A percentile compares a stretch with the other conserved stretches of the same genome.
Evolutionary conservation across 2,888 invertebrate genomes (phyloP).

Genomic region (Ornithoptera alexandrae): DNA sequence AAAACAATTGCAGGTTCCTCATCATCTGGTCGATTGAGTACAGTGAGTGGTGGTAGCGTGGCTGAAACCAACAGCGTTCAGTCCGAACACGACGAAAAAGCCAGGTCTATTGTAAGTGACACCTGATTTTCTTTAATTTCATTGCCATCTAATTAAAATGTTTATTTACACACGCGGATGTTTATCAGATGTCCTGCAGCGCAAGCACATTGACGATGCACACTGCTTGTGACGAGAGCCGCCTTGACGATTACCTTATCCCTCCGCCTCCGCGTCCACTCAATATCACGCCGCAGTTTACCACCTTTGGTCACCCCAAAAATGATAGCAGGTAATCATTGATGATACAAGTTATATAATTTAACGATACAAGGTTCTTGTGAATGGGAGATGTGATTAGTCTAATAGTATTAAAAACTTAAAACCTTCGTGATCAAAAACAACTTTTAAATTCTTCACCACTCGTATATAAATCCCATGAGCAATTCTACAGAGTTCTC

Average conservation of each 20-base stretch:
- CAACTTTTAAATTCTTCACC: too few species aligned
- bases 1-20: conserved; percentile 81
- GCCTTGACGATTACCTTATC: conserved; percentile 81
- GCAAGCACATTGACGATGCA: conserved; percentile 71
- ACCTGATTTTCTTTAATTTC: conserved; percentile 3
- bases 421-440: too few species aligned
- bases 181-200: conserved; percentile 53
- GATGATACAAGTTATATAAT: not conserved
- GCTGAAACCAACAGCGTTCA: conserved; percentile 91
- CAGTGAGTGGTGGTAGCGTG: conserved; percentile 88
- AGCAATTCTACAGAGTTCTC: too few species aligned
- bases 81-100: conserved; percentile 89
- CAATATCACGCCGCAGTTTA: conserved; percentile 67
- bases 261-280: conserved; percentile 82
- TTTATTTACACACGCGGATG: too few species aligned
- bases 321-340: conserved; percentile 58
- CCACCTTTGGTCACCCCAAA: conserved; percentile 73
- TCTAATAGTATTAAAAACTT: not conserved
- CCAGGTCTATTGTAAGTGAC: conserved; percentile 69
- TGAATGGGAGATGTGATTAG: not conserved
- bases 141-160: not conserved
- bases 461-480: too few species aligned
- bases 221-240: conserved; percentile 63
- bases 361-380: not conserved
- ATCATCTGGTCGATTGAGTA: conserved; percentile 90